phyloP scores from a whole-genome alignment of 2,797 vertebrate species.

The Alosa sapidissima region DNA sequence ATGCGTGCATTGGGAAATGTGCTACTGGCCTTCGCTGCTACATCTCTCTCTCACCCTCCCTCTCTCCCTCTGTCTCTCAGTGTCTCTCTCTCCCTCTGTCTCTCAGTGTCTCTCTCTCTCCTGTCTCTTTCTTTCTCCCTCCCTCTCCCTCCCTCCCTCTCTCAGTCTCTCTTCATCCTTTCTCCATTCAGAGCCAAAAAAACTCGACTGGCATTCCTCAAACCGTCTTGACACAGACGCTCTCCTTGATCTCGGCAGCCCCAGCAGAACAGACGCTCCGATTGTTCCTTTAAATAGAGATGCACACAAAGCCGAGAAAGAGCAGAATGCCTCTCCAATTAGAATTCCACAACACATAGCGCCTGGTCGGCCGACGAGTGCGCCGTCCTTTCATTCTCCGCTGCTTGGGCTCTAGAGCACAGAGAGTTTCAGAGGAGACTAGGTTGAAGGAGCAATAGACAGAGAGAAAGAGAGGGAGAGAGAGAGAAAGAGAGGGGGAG shows the following conservation, averaged over 20 bases:
- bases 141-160: neutral
- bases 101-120: neutral
- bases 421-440: neutral
- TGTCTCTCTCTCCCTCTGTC: no score
- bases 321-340: conserved; percentile 60
- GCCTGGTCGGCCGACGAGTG: conserved; percentile 23
- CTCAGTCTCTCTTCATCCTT: conserved; percentile 36
- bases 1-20: no score
- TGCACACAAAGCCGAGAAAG: conserved; percentile 29
- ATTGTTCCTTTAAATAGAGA: conserved; percentile 58
- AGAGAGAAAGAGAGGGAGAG: conserved; percentile 24
- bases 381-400: neutral
- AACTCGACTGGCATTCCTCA: conserved; percentile 52
- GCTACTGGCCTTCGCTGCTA: no score
- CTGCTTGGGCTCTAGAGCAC: conserved; percentile 13
- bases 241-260: conserved; percentile 52
- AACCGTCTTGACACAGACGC: conserved; percentile 49
- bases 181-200: conserved; percentile 28
- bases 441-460: neutral
- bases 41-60: no score
- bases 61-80: no score
- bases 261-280: conserved; percentile 50
- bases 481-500: neutral
- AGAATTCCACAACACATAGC: conserved; percentile 53
- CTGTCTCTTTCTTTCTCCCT: neutral